A percentile compares a stretch with the other conserved stretches of the same genome.
phyloP scores from a whole-genome alignment of 2,888 invertebrate genomes.

The Metellina segmentata region DNA sequence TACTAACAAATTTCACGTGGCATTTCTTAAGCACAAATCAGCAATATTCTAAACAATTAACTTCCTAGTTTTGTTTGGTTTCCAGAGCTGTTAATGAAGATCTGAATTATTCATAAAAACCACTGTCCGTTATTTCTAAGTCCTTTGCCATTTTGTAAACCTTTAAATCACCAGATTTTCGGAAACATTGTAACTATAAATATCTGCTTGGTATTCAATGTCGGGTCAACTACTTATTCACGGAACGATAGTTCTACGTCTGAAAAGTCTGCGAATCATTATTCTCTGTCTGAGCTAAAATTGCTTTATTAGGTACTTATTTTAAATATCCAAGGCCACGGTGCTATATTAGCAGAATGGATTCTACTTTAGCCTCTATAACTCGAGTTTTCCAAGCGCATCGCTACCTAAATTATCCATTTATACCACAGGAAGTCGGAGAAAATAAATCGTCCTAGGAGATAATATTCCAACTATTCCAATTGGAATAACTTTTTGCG shows the following conservation, averaged over 20 bases:
- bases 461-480: slow-evolving; percentile 39
- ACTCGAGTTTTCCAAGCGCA: not conserved
- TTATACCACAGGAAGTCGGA: not conserved
- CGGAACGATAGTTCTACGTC: not conserved
- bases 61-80: too few relatives aligned
- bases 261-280: slow-evolving; percentile 52
- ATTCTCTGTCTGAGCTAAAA: slow-evolving; percentile 23
- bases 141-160: too few relatives aligned
- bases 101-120: too few relatives aligned
- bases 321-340: slow-evolving; percentile 51
- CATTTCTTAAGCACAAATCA: too few relatives aligned
- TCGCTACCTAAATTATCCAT: slow-evolving; percentile 22
- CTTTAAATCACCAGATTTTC: too few relatives aligned
- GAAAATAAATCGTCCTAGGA: too few relatives aligned
- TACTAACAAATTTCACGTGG: too few relatives aligned
- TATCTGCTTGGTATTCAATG: slow-evolving; percentile 43
- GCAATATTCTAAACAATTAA: too few relatives aligned
- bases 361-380: not conserved
- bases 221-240: slow-evolving; percentile 30
- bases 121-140: too few relatives aligned
- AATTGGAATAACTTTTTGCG: slow-evolving; percentile 15
- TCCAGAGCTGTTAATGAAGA: too few relatives aligned
- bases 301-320: slow-evolving; percentile 18
- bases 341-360: not conserved
- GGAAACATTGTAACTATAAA: slow-evolving; percentile 1